phyloP scores from a whole-genome alignment of 37 sponge, comb jelly and placozoan species.

The Hexactinellida sp. region DNA sequence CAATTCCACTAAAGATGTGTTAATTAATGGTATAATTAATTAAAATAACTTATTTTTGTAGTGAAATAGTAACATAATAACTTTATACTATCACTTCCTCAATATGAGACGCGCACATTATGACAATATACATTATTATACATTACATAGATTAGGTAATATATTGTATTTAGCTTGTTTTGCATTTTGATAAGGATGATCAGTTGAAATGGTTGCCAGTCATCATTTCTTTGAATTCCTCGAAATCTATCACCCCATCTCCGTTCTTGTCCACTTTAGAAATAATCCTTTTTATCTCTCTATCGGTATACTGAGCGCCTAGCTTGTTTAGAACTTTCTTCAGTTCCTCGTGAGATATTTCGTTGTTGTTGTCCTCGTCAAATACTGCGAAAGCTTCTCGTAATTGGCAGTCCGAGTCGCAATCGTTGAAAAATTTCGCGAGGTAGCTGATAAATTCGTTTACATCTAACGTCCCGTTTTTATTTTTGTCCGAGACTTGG shows the following conservation, averaged over 20 bases:
- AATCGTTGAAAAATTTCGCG: not conserved
- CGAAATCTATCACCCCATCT: slow-evolving; percentile 1
- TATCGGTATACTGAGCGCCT: not conserved
- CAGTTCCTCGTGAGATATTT: not conserved
- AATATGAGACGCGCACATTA: too few species aligned
- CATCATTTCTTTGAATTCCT: slow-evolving; percentile 14
- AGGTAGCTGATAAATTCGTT: not conserved
- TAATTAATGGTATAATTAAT: too few species aligned
- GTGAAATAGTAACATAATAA: too few species aligned
- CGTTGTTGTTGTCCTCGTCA: slow-evolving; percentile 12
- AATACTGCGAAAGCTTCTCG: not conserved
- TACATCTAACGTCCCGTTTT: not conserved
- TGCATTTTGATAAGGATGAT: too few species aligned
- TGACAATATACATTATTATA: too few species aligned
- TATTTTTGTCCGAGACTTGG: not conserved
- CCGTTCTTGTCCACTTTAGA: not conserved
- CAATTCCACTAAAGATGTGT: too few species aligned
- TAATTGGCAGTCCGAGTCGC: not conserved
- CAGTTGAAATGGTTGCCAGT: not conserved
- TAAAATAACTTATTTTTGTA: too few species aligned
- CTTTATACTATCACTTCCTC: too few species aligned
- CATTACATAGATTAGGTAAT: too few species aligned
- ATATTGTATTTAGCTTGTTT: too few species aligned
- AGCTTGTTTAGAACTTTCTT: not conserved
- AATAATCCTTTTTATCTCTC: not conserved